Evolutionary conservation across 2,888 invertebrate genomes (phyloP).

Genomic region (Nycteola revayana): DNA sequence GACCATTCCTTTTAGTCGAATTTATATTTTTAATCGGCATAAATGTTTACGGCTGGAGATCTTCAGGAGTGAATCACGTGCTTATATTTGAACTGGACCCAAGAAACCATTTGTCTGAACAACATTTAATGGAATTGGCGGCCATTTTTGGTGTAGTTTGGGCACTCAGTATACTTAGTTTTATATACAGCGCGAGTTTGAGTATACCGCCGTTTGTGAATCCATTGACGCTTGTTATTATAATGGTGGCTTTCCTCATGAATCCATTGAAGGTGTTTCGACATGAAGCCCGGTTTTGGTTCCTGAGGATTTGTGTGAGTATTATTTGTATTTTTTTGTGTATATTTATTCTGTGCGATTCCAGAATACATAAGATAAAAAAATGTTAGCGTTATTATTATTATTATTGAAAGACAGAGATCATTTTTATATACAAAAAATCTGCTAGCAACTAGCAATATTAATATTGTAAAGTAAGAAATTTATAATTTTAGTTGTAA

Average conservation of each 20-base stretch:
- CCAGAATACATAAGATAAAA: too few species aligned
- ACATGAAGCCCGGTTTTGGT: conserved; percentile 97
- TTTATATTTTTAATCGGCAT: conserved; percentile 97
- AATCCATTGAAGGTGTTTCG: conserved; percentile 96
- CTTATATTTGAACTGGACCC: conserved; percentile 98
- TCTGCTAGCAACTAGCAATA: too few species aligned
- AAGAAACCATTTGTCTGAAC: conserved; percentile 95
- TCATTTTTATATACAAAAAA: too few species aligned
- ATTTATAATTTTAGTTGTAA: too few species aligned
- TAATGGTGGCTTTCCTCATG: conserved; percentile 92
- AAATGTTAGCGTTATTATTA: too few species aligned
- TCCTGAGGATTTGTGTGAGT: conserved; percentile 92
- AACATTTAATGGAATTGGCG: conserved; percentile 96
- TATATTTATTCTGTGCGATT: too few species aligned
- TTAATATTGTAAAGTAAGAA: too few species aligned
- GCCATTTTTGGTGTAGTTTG: conserved; percentile 97
- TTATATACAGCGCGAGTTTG: conserved; percentile 89
- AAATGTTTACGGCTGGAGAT: conserved; percentile 98
- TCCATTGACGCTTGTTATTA: conserved; percentile 91
- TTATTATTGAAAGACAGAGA: too few species aligned
- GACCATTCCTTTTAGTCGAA: conserved; percentile 94
- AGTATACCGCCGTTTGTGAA: conserved; percentile 96
- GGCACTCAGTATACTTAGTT: conserved; percentile 94
- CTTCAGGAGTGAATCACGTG: conserved; percentile 98
- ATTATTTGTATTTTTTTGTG: too few species aligned